phyloP scores from a whole-genome alignment of 1,140 invertebrate species.

The Aphaenogaster floridana region DNA sequence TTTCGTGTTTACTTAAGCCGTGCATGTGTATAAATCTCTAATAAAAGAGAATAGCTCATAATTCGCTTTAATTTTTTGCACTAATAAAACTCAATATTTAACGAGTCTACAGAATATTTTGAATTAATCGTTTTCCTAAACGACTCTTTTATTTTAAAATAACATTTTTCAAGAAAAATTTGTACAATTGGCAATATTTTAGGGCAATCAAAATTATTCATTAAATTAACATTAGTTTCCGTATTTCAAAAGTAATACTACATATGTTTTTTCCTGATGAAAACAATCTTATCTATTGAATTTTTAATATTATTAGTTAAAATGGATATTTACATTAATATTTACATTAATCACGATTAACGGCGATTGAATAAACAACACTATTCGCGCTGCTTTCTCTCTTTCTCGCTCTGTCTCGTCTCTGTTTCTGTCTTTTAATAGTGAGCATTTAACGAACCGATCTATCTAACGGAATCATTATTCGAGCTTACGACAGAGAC shows the following conservation, averaged over 20 bases:
- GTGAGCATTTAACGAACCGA: constrained; percentile 36
- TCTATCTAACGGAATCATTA: constrained; percentile 41
- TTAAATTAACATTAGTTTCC: not conserved
- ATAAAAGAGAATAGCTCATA: not conserved
- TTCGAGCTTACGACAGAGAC: constrained; percentile 22
- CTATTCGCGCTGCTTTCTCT: too few relatives aligned
- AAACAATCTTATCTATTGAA: not conserved
- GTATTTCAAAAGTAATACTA: not conserved
- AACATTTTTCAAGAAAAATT: not conserved
- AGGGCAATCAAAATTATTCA: not conserved
- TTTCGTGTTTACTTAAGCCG: not conserved
- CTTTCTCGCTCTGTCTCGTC: not conserved
- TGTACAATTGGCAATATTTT: not conserved
- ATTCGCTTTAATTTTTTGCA: not conserved
- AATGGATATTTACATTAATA: not conserved
- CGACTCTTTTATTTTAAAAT: not conserved
- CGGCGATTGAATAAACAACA: not conserved
- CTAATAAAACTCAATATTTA: not conserved
- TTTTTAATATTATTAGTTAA: not conserved
- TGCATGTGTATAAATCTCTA: not conserved
- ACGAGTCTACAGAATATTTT: not conserved
- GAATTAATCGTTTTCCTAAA: not conserved
- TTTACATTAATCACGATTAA: not conserved
- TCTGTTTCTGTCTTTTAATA: constrained; percentile 13
- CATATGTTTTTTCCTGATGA: not conserved